A percentile compares a stretch with the other conserved stretches of the same genome.
Evolutionary conservation across 2,888 invertebrate species (phyloP).

Genomic region (Melanotus villosus): DNA sequence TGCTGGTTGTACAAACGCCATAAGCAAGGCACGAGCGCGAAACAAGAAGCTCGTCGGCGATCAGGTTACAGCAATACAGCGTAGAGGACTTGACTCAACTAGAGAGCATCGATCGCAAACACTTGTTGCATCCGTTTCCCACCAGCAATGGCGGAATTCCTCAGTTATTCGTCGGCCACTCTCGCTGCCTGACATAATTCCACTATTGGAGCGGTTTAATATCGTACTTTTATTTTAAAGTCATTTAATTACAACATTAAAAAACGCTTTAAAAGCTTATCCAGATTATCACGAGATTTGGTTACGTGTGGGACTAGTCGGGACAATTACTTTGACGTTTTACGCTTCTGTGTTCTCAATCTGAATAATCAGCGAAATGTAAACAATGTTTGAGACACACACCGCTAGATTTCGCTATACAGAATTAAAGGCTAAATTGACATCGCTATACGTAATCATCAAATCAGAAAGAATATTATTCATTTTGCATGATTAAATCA

Average conservation of each 20-base stretch:
- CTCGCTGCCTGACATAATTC: conserved; percentile 35
- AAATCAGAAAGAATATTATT: conserved; percentile 66
- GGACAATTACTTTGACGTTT: neutral
- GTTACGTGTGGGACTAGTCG: neutral
- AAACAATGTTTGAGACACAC: conserved; percentile 62
- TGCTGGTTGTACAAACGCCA: conserved; percentile 41
- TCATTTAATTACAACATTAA: no score
- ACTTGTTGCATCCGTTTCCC: conserved; percentile 56
- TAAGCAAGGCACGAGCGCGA: conserved; percentile 49
- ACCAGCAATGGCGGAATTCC: conserved; percentile 69
- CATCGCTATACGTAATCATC: conserved; percentile 61
- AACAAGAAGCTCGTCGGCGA: conserved; percentile 39
- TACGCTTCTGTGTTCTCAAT: conserved; percentile 20
- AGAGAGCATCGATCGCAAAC: conserved; percentile 58
- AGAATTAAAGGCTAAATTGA: conserved; percentile 61
- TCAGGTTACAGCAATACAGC: conserved; percentile 42
- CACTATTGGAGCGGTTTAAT: conserved; percentile 15
- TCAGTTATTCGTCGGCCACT: conserved; percentile 65
- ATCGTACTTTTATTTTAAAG: conserved; percentile 5
- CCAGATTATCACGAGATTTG: neutral
- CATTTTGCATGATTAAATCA: conserved; percentile 63
- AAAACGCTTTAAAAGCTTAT: no score
- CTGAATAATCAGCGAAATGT: conserved; percentile 35
- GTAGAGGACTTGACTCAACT: conserved; percentile 55
- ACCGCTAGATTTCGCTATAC: conserved; percentile 68